Conservation (phyloP, 2,113 vertebrate species). For the Columba janthina region DNA sequence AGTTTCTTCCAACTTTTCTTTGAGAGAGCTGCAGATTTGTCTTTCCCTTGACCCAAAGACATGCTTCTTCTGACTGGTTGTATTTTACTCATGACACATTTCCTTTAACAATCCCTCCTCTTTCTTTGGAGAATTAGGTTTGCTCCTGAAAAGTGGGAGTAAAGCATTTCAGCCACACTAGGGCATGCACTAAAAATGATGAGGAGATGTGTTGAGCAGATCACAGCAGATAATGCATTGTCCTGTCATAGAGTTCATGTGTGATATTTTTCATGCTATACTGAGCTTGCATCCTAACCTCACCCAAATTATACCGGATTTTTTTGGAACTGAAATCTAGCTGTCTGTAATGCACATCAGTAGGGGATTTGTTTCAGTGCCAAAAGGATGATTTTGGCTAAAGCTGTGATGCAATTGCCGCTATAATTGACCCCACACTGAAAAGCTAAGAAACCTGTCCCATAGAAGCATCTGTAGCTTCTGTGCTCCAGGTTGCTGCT, state of each 20-base stretch:
- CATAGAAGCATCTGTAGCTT: not conserved
- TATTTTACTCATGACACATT: not conserved
- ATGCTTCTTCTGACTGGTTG: not conserved
- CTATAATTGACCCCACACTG: slow-evolving; percentile 4
- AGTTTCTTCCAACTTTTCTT: not conserved
- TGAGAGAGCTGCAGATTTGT: not conserved
- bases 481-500: not conserved
- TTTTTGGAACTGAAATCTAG: not conserved
- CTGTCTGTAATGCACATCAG: not conserved
- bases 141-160: not conserved
- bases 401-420: not conserved
- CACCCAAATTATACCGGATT: not conserved
- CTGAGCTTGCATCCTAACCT: not conserved
- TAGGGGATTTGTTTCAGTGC: slow-evolving; percentile 8
- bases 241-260: not conserved
- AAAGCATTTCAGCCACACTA: not conserved
- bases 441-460: slow-evolving; percentile 11
- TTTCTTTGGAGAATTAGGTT: not conserved
- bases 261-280: not conserved
- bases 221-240: not conserved
- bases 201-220: not conserved
- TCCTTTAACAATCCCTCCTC: not conserved
- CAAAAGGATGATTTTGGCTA: slow-evolving; percentile 49
- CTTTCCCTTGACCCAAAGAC: not conserved
- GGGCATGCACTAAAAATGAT: not conserved